Percentiles rank a stretch among this genome's conserved stretches.
Evolutionary conservation across 2,888 invertebrate species (phyloP).

Genomic region (Tubiluchus corallicola): DNA sequence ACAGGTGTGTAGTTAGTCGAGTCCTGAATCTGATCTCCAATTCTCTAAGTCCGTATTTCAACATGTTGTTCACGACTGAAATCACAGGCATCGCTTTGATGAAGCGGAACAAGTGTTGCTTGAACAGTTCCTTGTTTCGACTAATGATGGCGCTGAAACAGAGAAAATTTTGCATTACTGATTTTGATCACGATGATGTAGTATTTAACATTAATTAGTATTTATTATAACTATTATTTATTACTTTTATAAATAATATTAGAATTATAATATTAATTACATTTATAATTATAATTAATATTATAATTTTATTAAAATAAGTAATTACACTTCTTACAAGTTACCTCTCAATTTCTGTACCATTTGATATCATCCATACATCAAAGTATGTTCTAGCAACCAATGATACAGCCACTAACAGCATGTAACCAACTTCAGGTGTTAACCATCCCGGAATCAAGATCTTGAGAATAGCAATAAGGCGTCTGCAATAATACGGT

Average conservation of each 20-base stretch:
- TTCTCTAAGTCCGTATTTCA: constrained; percentile 88
- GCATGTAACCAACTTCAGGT: constrained; percentile 37
- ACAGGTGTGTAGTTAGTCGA: constrained; percentile 64
- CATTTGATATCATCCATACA: constrained; percentile 88
- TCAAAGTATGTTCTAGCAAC: constrained; percentile 81
- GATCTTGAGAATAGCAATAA: constrained; percentile 33
- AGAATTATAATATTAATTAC: too few species aligned
- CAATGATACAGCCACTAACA: constrained; percentile 47
- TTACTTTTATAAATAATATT: too few species aligned
- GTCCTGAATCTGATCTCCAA: constrained; percentile 74
- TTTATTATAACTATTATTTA: too few species aligned
- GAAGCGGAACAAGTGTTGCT: constrained; percentile 50
- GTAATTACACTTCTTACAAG: neutral
- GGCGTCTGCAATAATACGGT: too few species aligned
- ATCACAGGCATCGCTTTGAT: constrained; percentile 71
- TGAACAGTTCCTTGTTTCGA: constrained; percentile 58
- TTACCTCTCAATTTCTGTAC: constrained; percentile 73
- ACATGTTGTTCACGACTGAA: constrained; percentile 73
- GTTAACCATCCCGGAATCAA: constrained; percentile 59
- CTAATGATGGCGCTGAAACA: constrained; percentile 69
- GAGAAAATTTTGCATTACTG: too few species aligned
- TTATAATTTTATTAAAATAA: too few species aligned
- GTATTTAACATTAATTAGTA: too few species aligned
- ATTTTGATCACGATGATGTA: too few species aligned
- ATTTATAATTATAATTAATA: too few species aligned